Evolutionary conservation across 2,888 invertebrate species (phyloP).

Genomic region (Nomada flava): DNA sequence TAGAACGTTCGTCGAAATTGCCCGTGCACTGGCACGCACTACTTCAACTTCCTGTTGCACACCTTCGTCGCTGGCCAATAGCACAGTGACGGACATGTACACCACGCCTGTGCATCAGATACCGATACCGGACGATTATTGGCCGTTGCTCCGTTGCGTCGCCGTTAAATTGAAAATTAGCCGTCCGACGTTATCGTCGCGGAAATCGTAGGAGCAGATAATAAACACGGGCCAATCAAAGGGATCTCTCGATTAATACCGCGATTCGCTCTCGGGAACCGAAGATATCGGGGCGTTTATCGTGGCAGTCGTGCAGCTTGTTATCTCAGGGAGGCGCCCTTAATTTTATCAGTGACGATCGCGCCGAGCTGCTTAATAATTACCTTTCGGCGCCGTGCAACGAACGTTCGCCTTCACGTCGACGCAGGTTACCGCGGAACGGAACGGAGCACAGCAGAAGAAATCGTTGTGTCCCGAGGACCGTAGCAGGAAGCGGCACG

Average conservation of each 20-base stretch:
- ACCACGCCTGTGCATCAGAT: constrained; percentile 26
- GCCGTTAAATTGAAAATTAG: constrained; percentile 37
- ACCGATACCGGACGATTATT: constrained; percentile 15
- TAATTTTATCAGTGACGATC: constrained; percentile 10
- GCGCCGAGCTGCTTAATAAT: neutral
- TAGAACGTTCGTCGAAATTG: constrained; percentile 30
- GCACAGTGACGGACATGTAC: constrained; percentile 16
- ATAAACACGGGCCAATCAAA: constrained; percentile 1
- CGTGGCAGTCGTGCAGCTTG: neutral
- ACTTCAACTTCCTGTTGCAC: constrained; percentile 59
- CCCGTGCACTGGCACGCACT: constrained; percentile 39
- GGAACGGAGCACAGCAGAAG: too few species aligned
- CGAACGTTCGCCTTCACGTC: too few species aligned
- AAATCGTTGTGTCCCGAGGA: too few species aligned
- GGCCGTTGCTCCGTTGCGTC: neutral
- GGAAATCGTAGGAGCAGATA: neutral
- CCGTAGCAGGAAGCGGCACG: neutral
- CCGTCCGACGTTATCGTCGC: neutral
- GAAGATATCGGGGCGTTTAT: neutral
- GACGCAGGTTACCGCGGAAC: too few species aligned
- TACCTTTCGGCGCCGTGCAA: too few species aligned
- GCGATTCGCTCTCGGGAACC: neutral
- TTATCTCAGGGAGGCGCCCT: neutral
- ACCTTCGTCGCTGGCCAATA: constrained; percentile 26
- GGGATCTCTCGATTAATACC: constrained; percentile 20